Percentiles rank a stretch among this genome's conserved stretches.
These are phyloP conservation scores for Pecten maximus DNA, from an alignment of 2,888 invertebrate genomes.

Conservation along the genomic window DNA sequence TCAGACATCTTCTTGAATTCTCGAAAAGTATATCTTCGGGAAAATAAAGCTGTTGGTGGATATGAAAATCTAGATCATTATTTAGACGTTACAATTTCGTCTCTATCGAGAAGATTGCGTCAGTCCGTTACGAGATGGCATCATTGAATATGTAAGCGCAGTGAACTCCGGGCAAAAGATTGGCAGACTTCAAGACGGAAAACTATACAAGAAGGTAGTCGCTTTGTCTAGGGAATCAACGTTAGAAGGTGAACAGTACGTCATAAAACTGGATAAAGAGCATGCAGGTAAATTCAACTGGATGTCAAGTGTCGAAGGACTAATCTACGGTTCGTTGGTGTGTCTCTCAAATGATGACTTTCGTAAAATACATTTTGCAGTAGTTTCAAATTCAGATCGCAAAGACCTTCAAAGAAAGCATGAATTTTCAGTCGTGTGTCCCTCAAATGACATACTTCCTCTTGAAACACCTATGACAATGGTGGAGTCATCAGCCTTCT, in stretches of 20 bases:
- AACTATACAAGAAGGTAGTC: slow-evolving; percentile 69
- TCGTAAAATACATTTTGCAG: slow-evolving; percentile 87
- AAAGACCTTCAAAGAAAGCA: neutral
- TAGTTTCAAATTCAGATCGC: slow-evolving; percentile 79
- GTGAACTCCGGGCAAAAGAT: neutral
- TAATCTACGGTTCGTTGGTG: slow-evolving; percentile 89
- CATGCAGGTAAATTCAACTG: slow-evolving; percentile 70
- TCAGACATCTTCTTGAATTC: neutral
- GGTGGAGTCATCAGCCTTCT: slow-evolving; percentile 91
- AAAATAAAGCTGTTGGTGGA: neutral
- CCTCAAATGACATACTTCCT: slow-evolving; percentile 78
- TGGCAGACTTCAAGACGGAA: neutral
- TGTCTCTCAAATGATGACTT: slow-evolving; percentile 89
- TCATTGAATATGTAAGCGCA: neutral
- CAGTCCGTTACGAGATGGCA: neutral
- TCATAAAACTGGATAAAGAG: slow-evolving; percentile 56
- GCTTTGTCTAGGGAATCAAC: slow-evolving; percentile 62
- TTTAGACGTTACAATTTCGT: neutral
- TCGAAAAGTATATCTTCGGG: neutral
- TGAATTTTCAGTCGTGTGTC: slow-evolving; percentile 39
- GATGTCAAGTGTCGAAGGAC: slow-evolving; percentile 85
- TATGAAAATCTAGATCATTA: neutral
- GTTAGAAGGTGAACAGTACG: slow-evolving; percentile 63
- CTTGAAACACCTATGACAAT: slow-evolving; percentile 89
- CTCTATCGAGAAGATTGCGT: neutral